A percentile compares a stretch with the other conserved stretches of the same genome.
phyloP scores from a whole-genome alignment of 2,797 vertebrate species.

The Sebastes cheni region DNA sequence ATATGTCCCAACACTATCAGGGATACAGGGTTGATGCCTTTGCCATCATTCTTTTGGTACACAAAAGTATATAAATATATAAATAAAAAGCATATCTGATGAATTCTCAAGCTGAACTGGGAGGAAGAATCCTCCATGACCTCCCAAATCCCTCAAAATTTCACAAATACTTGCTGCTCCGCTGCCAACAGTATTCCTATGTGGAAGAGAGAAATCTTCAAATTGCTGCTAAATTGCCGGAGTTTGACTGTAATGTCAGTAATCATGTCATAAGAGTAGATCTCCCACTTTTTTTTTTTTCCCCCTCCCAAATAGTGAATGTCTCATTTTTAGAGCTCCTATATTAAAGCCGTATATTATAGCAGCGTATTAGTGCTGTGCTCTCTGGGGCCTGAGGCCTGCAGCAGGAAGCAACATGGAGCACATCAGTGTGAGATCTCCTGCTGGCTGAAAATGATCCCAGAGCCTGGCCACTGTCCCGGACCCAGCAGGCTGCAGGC shows the following conservation, averaged over 20 bases:
- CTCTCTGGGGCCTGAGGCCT: conserved; percentile 55
- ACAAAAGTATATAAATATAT: conserved; percentile 13
- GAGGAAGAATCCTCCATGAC: conserved; percentile 25
- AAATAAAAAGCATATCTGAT: conserved; percentile 14
- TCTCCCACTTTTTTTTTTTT: not conserved
- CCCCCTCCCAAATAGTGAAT: not conserved
- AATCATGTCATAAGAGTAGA: conserved; percentile 54
- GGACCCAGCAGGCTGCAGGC: conserved; percentile 55
- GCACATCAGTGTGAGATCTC: conserved; percentile 74
- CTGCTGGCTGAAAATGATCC: conserved; percentile 73
- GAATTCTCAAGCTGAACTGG: conserved; percentile 10
- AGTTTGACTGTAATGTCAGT: conserved; percentile 63
- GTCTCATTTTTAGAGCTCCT: conserved; percentile 37
- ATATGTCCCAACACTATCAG: not conserved
- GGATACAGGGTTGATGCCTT: not conserved
- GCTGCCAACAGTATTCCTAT: conserved; percentile 46
- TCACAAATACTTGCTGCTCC: conserved; percentile 27
- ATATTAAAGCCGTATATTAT: conserved; percentile 63
- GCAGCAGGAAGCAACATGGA: conserved; percentile 52
- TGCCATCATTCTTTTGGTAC: not conserved
- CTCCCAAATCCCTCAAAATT: conserved; percentile 19
- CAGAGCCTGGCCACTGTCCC: conserved; percentile 67
- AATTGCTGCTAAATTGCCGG: conserved; percentile 69
- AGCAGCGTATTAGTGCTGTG: conserved; percentile 25
- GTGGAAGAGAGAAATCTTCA: conserved; percentile 49